Evolutionary conservation across 1,140 invertebrate species (phyloP).

Genomic region (Drosophila malerkotliana): DNA sequence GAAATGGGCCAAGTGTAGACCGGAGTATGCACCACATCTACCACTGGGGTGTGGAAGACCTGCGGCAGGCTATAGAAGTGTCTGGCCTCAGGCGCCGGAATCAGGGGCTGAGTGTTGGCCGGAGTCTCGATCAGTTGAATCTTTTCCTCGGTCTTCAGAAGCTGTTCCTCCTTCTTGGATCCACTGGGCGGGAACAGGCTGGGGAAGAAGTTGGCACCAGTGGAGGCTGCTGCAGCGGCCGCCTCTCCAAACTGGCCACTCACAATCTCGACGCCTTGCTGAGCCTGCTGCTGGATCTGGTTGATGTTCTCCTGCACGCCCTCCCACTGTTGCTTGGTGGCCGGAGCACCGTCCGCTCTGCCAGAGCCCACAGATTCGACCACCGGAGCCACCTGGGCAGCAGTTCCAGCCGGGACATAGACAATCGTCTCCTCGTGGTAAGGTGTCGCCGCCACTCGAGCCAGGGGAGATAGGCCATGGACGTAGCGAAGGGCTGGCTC

Average conservation of each 20-base stretch:
- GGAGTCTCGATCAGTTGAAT: slow-evolving; percentile 70
- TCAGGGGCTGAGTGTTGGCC: slow-evolving; percentile 65
- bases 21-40: slow-evolving; percentile 68
- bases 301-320: slow-evolving; percentile 43
- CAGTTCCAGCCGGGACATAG: slow-evolving; percentile 70
- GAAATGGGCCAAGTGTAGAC: slow-evolving; percentile 71
- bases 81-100: slow-evolving; percentile 61
- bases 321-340: slow-evolving; percentile 55
- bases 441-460: slow-evolving; percentile 66
- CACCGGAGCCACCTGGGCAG: slow-evolving; percentile 65
- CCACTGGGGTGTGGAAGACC: slow-evolving; percentile 70
- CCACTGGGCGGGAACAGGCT: slow-evolving; percentile 47
- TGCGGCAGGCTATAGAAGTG: slow-evolving; percentile 72
- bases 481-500: slow-evolving; percentile 74
- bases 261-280: slow-evolving; percentile 50
- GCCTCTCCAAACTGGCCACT: slow-evolving; percentile 65
- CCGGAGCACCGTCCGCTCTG: slow-evolving; percentile 42
- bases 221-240: slow-evolving; percentile 54
- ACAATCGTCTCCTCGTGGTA: slow-evolving; percentile 78
- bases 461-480: slow-evolving; percentile 75
- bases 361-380: slow-evolving; percentile 53
- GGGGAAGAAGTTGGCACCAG: slow-evolving; percentile 70
- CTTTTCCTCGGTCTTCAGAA: slow-evolving; percentile 43
- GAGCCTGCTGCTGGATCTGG: slow-evolving; percentile 65
- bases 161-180: slow-evolving; percentile 48